Base-by-base conservation (phyloP, 2,113 vertebrate genomes). In the Leucopsar rothschildi region DNA sequence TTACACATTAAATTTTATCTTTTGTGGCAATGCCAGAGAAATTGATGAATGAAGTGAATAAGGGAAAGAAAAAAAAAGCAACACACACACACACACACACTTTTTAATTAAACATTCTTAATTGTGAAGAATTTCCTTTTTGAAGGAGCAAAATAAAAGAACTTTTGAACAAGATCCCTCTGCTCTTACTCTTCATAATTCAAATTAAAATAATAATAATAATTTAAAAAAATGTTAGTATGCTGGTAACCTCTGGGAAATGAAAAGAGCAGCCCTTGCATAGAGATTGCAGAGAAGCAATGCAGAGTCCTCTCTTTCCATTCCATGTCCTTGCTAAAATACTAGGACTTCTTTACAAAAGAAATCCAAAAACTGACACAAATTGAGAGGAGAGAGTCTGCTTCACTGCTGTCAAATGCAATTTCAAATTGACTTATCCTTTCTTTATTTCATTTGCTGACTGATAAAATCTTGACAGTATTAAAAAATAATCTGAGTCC, bases 231-330 rank as follows among this genome's bases (percentile, higher is more conserved):
- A 1, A 57, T 71, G 61, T 49, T 75, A 63, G 40, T 28, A 60
- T 86, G 71, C 15, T 93, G 47, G 47, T 31, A 92, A 88, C 90
- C 76, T 92, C 44, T 91, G 92, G 90, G 94, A 97, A 97, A 96
- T 95, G 84, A 95, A 81, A 93, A 93, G 42, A 88, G 31, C 35
- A 88, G 12, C 52, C 92, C 40, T 60, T 93, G 44, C 50, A 92
- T 84, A 68, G 55, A 42, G 90, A 61, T 79, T 90, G 44, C 33
- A 72, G 88, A 90, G 82, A 79, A 91, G 85, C 24, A 83, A 59
- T 55, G 31, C 21, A 85, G 47, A 86, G 31, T 56, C 40, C 55
- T 91, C 37, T 94, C 86, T 35, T 86, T 86, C 57, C 22, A 31
- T 85, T 83, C 52, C 29, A 59, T 31, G 13, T 68, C n/a, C 52